phyloP scores from a whole-genome alignment of 2,888 invertebrate species.

The Agrilus cyanescens region DNA sequence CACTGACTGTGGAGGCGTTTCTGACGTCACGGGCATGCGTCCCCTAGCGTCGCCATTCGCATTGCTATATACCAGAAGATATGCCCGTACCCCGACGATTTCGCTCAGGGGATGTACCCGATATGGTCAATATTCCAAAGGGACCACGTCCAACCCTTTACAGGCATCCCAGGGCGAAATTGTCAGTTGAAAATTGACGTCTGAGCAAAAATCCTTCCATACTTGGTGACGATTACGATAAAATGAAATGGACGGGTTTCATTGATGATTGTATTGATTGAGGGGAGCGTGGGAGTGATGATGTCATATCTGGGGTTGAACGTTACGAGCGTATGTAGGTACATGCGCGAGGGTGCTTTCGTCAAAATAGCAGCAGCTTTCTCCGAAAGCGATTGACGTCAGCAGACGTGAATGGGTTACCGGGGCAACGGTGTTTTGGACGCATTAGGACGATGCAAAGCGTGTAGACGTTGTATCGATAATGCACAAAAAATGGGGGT shows the following conservation, averaged over 20 bases:
- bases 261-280: conserved; percentile 23
- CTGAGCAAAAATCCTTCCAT: not conserved
- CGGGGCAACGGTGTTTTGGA: conserved; percentile 23
- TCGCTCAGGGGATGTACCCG: too few species aligned
- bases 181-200: too few species aligned
- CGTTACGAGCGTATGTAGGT: conserved; percentile 2
- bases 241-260: conserved; percentile 5
- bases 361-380: conserved; percentile 24
- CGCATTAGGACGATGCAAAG: conserved; percentile 17
- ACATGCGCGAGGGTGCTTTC: conserved; percentile 23
- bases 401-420: conserved; percentile 28
- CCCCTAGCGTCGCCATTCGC: conserved; percentile 18
- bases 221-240: too few species aligned
- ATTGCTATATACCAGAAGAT: too few species aligned
- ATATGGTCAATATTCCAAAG: too few species aligned
- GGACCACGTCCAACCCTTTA: not conserved
- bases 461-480: conserved; percentile 10
- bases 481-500: conserved; percentile 15
- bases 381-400: conserved; percentile 27
- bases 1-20: conserved; percentile 32
- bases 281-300: conserved; percentile 23
- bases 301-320: conserved; percentile 22
- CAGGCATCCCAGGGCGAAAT: not conserved
- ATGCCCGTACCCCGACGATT: too few species aligned
- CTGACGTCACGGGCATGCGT: conserved; percentile 30